Percentiles rank a stretch among this genome's conserved stretches.
phyloP scores from a whole-genome alignment of 2,888 invertebrate species.

The Drosophila paramelanica region DNA sequence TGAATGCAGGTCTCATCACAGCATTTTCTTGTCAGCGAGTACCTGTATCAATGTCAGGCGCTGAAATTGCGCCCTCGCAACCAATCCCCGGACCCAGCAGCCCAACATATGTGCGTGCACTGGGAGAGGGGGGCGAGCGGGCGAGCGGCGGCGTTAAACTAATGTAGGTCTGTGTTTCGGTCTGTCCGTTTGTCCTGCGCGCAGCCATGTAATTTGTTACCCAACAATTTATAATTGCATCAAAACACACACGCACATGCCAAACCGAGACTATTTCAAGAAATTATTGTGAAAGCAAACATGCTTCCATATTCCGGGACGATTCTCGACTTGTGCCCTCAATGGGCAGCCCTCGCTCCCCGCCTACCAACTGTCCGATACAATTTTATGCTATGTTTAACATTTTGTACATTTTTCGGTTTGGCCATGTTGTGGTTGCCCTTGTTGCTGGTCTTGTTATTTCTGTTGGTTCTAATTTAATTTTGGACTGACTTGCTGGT shows the following conservation, averaged over 20 bases:
- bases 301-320: slow-evolving; percentile 52
- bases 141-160: neutral
- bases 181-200: slow-evolving; percentile 20
- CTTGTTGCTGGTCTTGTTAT: slow-evolving; percentile 45
- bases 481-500: slow-evolving; percentile 51
- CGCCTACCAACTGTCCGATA: slow-evolving; percentile 65
- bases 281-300: slow-evolving; percentile 64
- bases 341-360: slow-evolving; percentile 6
- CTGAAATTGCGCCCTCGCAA: slow-evolving; percentile 12
- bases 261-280: slow-evolving; percentile 31
- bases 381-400: slow-evolving; percentile 78
- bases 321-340: slow-evolving; percentile 20
- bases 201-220: slow-evolving; percentile 76
- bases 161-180: slow-evolving; percentile 20
- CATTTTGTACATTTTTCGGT: slow-evolving; percentile 72
- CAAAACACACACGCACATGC: slow-evolving; percentile 71
- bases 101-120: slow-evolving; percentile 64
- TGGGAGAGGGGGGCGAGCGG: slow-evolving; percentile 9
- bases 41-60: slow-evolving; percentile 74
- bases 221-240: slow-evolving; percentile 81
- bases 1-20: slow-evolving; percentile 41
- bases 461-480: slow-evolving; percentile 66
- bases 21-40: slow-evolving; percentile 57
- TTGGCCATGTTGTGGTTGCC: slow-evolving; percentile 33
- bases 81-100: slow-evolving; percentile 33